Evolutionary conservation across 2,113 vertebrate genomes (phyloP), one percentile per base, ranked within the genome.

Genomic region (Mesembrinibis cayennensis): DNA sequence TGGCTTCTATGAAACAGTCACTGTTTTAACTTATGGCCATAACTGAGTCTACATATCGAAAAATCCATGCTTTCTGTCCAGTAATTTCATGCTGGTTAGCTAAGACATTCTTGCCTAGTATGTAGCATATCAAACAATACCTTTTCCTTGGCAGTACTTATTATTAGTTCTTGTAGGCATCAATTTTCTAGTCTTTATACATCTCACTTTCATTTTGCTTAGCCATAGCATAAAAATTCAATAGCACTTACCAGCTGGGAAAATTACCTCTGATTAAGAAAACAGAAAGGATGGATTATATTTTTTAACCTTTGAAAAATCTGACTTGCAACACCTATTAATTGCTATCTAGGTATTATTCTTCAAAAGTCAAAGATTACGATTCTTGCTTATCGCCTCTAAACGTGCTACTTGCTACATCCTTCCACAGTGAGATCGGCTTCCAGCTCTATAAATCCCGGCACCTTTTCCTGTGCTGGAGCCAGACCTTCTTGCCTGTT

Each of bases 251-350:
- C 79, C 90, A 94, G 53, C 89, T 92, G 83, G 45, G 88, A 79
- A 97, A 95, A 88, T 95, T 47, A 86, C 77, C 29, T 92, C 62
- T 86, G 87, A 91, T 82, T 96, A 86, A 78, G 55, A 77, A 93
- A 89, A 90, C 79, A 95, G 87, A 95, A 84, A 81, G 81, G 45
- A 56, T 20, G 29, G 71, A 87, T 93, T 90, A 77, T 63, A 59
- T 79, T 93, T 94, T 97, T 96, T 87, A 95, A 91, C 95, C 82
- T 94, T 81, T 65, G 40, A 80, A 97, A 97, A 93, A 71, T 91
- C 59, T 23, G 11, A 78, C 42, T 95, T 91, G 55, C 66, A 87
- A 34, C 82, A 81, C 42, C 32, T 59, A 47, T 66, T 88, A 92
- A 93, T 83, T 80, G 83, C 56, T 77, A 47, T 87, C 65, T 83